phyloP scores from a whole-genome alignment of 1,140 invertebrate species.

The Phymorhynchus buccinoides region DNA sequence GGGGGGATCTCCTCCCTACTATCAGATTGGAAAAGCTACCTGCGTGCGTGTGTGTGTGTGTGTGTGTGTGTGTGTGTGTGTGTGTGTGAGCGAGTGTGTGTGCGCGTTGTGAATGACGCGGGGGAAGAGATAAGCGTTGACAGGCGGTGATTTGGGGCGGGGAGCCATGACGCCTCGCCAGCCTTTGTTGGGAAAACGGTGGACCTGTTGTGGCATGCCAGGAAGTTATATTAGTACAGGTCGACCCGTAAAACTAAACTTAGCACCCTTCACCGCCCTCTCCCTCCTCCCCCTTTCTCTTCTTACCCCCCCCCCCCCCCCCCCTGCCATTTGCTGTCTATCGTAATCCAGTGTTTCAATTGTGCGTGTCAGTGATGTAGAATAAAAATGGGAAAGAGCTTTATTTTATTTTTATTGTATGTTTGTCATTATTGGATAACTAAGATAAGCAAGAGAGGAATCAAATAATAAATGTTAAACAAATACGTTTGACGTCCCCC shows the following conservation, averaged over 20 bases:
- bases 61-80: neutral
- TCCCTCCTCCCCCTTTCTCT: neutral
- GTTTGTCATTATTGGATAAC: neutral
- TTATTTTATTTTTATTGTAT: too few species aligned
- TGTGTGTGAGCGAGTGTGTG: too few species aligned
- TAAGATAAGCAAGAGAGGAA: neutral
- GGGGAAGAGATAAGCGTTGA: neutral
- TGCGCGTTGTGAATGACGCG: neutral
- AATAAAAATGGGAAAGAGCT: neutral
- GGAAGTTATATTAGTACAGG: neutral
- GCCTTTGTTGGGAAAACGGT: neutral
- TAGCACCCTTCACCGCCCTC: neutral
- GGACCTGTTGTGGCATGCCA: slow-evolving; percentile 1
- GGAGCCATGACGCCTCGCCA: neutral
- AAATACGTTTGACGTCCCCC: too few species aligned
- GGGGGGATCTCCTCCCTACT: neutral
- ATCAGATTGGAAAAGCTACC: neutral
- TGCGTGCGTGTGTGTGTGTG: neutral
- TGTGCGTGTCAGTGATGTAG: neutral
- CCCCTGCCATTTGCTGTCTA: neutral
- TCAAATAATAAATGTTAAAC: neutral
- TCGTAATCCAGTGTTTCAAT: neutral
- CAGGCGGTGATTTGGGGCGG: neutral
- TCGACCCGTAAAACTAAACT: neutral
- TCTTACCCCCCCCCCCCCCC: neutral